Base-by-base conservation (phyloP, 2,888 invertebrate genomes). In the Eilema sororculum region DNA sequence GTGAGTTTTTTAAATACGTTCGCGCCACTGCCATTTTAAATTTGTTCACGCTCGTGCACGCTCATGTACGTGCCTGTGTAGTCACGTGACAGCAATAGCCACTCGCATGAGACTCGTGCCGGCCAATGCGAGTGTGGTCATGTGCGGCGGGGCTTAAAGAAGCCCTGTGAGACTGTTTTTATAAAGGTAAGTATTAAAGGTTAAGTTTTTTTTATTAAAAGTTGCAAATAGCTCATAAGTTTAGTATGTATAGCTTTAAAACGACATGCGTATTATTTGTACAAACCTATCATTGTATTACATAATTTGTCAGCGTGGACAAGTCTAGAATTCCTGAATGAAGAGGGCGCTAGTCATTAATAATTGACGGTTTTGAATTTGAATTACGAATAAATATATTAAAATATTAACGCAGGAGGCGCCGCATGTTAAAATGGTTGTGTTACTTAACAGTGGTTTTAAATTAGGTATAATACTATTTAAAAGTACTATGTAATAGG, bases 151-250 rank as follows among this genome's bases (percentile, higher is more conserved):
- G n/a, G n/a, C 28, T 28, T 52, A 28, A 30, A 6, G n/a, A 52
- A 30, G 30, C 28, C 56, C 22, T 28, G 52, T 65, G 64, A 65
- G 64, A 52, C 52, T 64, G 64, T 64, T 64, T 64, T n/a, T 64
- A 28, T 28, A 20, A 63, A 63, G 63, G 46, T 64, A 64, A 37
- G 63, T 63, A 46, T 24, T 25, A 16, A 5, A 20, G 13, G 13
- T 58, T 58, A 25, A n/a, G 16, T 25, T 58, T 16, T 58, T 10
- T 57, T 57, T 12, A 58, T 24, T 24, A 24, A 24, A 22, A 2
- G 52, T 52, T 52, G 52, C 52, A n/a, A n/a, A n/a, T 20, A n/a
- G 9, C 2, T 52, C 20, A 52, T 52, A 20, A 20, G 52, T 52
- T 52, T 52, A n/a, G 52, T 52, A 52, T 52, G 20, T 52, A 52